Evolutionary conservation across 92 coral and sea anemone species (phyloP).

Genomic region (Umimayanthus chanpuru): DNA sequence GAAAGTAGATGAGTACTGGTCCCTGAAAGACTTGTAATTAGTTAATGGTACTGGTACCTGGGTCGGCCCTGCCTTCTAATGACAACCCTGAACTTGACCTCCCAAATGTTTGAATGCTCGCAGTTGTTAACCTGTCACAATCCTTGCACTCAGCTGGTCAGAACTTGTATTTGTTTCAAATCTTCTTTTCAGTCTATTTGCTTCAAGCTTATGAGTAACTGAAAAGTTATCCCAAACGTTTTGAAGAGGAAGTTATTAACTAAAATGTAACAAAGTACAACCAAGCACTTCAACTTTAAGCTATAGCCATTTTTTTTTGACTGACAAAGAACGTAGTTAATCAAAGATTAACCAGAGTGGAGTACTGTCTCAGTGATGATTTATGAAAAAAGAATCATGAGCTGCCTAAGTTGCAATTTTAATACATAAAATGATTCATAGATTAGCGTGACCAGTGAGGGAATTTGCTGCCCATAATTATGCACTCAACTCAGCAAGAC

Average conservation of each 20-base stretch:
- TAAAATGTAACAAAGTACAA: neutral
- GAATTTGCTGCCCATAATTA: neutral
- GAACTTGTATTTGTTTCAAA: neutral
- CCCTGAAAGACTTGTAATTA: no score
- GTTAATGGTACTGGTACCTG: no score
- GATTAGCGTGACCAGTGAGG: neutral
- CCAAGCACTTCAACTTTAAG: neutral
- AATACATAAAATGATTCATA: no score
- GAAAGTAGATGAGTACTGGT: neutral
- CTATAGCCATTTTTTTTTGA: neutral
- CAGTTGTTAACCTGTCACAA: no score
- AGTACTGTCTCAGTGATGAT: no score
- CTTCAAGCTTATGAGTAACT: no score
- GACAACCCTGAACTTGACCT: no score
- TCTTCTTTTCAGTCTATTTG: no score
- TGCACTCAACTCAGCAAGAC: conserved; percentile 19
- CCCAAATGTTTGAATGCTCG: no score
- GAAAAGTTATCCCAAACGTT: no score
- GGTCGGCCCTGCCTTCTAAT: no score
- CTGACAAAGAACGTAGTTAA: neutral
- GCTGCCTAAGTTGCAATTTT: neutral
- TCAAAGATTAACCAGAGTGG: no score
- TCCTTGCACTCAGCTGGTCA: neutral
- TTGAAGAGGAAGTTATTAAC: neutral
- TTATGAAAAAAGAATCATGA: neutral